Evolutionary conservation across 2,888 invertebrate genomes (phyloP), one percentile per base, ranked within the genome.

Genomic region (Trachelus troglodyta): DNA sequence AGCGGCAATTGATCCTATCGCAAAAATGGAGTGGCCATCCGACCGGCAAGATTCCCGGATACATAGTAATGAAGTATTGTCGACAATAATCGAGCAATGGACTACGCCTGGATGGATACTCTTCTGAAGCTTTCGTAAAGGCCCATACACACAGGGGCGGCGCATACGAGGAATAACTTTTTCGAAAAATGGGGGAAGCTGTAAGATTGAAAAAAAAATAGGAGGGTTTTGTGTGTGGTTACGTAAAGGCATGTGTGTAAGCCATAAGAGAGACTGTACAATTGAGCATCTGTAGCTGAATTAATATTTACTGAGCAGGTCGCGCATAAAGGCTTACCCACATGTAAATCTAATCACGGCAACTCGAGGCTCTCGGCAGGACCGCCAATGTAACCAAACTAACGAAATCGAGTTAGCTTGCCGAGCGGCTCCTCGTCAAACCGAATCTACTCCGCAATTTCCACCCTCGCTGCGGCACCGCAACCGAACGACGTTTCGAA

Each of bases 51-150:
- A 89, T 90, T 87, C 83, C 74, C 82, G 85, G 91, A 91, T 91
- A 91, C 91, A 91, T 91, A 91, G 90, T 91, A 91, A 91, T 91
- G 85, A 90, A 90, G 89, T 90, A 91, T 91, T 91, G 88, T 89
- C 89, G 89, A 87, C 89, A 88, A 91, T 91, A 90, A 91, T 91
- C 90, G 89, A 87, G 85, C 87, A 82, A 84, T 83, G 40, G 40
- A 40, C 40, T 15, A 40, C 40, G 40, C 23, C 40, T 23, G 40
- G 40, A 40, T 40, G 23, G 23, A 40, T 40, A 4, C 23, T 15
- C 40, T 40, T 40, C 40, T 9, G 15, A 40, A 40, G 6, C 40
- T 40, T 40, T 15, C 15, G 6, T 23, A 40, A 40, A 23, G 40
- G 15, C 40, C 15, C 23, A 23, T 40, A 23, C 40, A 40, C 40